These are phyloP conservation scores for Epinephelus coioides DNA, from an alignment of 2,797 vertebrate genomes.

Conservation along the genomic window DNA sequence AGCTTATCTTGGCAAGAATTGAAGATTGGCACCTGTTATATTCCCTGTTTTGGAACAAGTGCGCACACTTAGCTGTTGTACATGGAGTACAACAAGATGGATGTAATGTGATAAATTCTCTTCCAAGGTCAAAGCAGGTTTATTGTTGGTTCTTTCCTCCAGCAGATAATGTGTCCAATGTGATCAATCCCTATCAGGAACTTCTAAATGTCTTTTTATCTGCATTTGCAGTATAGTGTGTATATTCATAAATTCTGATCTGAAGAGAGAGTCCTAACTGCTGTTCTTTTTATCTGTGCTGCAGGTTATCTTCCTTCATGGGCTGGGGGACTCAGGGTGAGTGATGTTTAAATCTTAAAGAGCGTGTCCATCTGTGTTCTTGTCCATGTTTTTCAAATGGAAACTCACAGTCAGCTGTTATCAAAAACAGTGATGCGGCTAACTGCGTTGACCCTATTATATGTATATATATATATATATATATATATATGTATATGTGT, in stretches of 20 bases:
- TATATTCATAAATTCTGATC: not conserved
- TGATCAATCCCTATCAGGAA: not conserved
- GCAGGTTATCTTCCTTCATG: constrained; percentile 99
- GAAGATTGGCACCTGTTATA: constrained; percentile 34
- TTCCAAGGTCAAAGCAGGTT: constrained; percentile 7
- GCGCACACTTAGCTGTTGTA: not conserved
- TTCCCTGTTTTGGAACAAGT: constrained; percentile 33
- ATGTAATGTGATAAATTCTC: not conserved
- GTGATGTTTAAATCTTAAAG: constrained; percentile 59
- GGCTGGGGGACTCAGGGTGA: constrained; percentile 97
- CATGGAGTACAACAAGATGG: constrained; percentile 18
- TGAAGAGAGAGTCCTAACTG: not conserved
- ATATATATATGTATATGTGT: too few relatives aligned
- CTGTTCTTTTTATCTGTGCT: constrained; percentile 39
- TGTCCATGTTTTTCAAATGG: too few relatives aligned
- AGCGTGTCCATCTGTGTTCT: too few relatives aligned
- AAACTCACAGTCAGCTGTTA: too few relatives aligned
- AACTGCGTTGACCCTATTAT: too few relatives aligned
- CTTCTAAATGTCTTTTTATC: not conserved
- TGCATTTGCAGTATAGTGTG: not conserved
- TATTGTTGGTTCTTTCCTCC: not conserved
- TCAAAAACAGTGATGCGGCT: too few relatives aligned
- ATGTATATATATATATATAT: too few relatives aligned
- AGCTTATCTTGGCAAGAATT: constrained; percentile 44
- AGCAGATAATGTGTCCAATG: not conserved